Percentiles rank a stretch among this genome's conserved stretches.
Conservation (phyloP, 2,888 invertebrate genomes). For the Colostygia pectinataria region DNA sequence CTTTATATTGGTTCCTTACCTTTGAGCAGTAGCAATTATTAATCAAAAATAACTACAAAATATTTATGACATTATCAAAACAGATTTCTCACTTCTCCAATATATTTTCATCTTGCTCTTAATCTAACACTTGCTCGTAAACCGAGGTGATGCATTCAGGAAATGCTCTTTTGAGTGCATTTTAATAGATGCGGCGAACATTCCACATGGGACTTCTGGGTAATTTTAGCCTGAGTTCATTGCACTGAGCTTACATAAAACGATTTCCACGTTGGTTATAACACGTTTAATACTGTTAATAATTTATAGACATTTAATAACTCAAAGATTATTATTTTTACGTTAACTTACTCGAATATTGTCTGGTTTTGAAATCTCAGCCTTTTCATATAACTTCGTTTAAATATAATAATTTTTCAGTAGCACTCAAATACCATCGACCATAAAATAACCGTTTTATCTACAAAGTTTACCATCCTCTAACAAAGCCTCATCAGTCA, state of each 20-base stretch:
- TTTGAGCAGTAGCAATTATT: background rate
- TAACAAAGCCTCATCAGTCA: slow-evolving; percentile 45
- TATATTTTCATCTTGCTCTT: slow-evolving; percentile 16
- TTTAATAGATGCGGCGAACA: slow-evolving; percentile 64
- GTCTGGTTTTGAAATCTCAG: background rate
- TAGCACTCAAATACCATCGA: slow-evolving; percentile 2
- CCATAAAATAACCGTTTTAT: slow-evolving; percentile 5
- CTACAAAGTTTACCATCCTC: slow-evolving; percentile 30
- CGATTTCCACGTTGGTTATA: slow-evolving; percentile 40
- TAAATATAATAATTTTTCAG: background rate
- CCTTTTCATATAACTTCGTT: background rate
- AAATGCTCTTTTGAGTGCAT: slow-evolving; percentile 69
- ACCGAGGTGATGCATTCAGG: slow-evolving; percentile 51
- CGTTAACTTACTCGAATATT: no score
- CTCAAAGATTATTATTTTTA: no score
- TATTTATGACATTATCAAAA: background rate
- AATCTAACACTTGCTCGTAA: slow-evolving; percentile 14
- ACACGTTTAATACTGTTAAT: slow-evolving; percentile 12
- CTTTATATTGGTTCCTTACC: background rate
- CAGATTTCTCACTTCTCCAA: background rate
- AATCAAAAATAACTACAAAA: background rate
- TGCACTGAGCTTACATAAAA: slow-evolving; percentile 68
- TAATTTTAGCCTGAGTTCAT: slow-evolving; percentile 70
- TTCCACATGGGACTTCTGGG: slow-evolving; percentile 55
- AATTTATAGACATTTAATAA: no score